Evolutionary conservation across 2,888 invertebrate genomes (phyloP), one percentile per base, ranked within the genome.

Genomic region (Sinotaia quadrata): DNA sequence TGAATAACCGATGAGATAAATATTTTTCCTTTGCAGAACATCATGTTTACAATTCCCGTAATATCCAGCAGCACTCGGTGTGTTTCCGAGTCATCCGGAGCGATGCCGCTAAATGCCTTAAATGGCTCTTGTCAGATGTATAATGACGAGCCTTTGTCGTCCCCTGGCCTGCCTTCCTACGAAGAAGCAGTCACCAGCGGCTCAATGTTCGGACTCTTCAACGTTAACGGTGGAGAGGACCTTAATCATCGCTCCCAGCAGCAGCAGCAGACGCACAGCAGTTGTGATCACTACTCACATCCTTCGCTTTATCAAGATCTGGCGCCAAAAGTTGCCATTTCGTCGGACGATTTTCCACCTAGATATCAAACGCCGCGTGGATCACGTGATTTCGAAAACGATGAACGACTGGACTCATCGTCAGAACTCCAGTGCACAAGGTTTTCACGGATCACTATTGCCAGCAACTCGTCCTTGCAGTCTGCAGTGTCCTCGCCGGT

Each of bases 31-130:
- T 63, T 54, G n/a, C 52, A 63, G 63, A 24, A 24, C 68, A 61
- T 15, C 51, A 69, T 69, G 68, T 69, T 69, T 54, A 69, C 56
- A 37, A 33, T 63, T 7, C 68, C 68, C 21, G 68, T 49, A 8
- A 69, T 69, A 31, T 63, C 52, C 49, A 49, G 36, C 24, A 51
- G 36, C 18, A 29, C 68, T 44, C 62, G 68, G 21, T 34, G 27
- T n/a, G 34, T 31, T 33, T 27, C 47, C 24, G 63, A 58, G 2
- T 51, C 68, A 15, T 69, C 57, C n/a, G 68, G 68, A 12, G 33
- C 58, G 15, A 69, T 69, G 68, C 68, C 63, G 12, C 68, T 69
- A 36, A 69, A 69, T 33, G 68, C 68, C 18, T 63, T 69, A 37
- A 61, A 68, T 56, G 58, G 52, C 18, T 68, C 49, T 34, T 68